phyloP scores from a whole-genome alignment of 1,140 invertebrate genomes.

The Penaeus chinensis region DNA sequence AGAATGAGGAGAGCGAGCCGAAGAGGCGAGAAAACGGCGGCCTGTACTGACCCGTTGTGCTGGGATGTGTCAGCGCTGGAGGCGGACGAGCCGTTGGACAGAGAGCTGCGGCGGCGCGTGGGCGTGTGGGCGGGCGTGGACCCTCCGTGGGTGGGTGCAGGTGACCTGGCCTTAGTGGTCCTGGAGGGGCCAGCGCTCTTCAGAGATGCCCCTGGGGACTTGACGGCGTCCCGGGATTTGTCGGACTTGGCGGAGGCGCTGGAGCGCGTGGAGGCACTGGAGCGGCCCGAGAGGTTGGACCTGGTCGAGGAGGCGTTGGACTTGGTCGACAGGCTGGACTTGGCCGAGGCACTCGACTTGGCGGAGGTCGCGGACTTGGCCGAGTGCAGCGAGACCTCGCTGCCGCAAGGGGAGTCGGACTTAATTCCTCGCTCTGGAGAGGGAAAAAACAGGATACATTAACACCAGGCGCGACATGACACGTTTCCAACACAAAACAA shows the following conservation, averaged over 20 bases:
- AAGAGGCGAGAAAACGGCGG: background rate
- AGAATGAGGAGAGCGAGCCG: constrained; percentile 15
- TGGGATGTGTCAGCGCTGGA: constrained; percentile 21
- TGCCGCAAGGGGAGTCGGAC: constrained; percentile 41
- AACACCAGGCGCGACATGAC: too few relatives aligned
- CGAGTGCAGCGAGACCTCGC: constrained; percentile 43
- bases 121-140: constrained; percentile 7
- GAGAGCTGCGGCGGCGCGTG: constrained; percentile 8
- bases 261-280: background rate
- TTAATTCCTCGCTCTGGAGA: constrained; percentile 3
- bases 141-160: constrained; percentile 3
- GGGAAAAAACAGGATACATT: background rate
- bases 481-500: too few relatives aligned
- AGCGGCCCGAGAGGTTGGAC: constrained; percentile 31
- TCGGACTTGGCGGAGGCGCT: constrained; percentile 10
- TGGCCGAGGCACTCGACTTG: constrained; percentile 35
- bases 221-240: background rate
- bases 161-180: constrained; percentile 13
- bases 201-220: background rate
- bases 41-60: constrained; percentile 24
- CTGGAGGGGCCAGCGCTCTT: constrained; percentile 8
- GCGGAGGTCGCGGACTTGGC: constrained; percentile 28
- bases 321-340: constrained; percentile 17
- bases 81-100: constrained; percentile 24
- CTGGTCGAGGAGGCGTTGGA: constrained; percentile 28